Conservation (phyloP, 2,113 vertebrate species). For the Paralichthys olivaceus region DNA sequence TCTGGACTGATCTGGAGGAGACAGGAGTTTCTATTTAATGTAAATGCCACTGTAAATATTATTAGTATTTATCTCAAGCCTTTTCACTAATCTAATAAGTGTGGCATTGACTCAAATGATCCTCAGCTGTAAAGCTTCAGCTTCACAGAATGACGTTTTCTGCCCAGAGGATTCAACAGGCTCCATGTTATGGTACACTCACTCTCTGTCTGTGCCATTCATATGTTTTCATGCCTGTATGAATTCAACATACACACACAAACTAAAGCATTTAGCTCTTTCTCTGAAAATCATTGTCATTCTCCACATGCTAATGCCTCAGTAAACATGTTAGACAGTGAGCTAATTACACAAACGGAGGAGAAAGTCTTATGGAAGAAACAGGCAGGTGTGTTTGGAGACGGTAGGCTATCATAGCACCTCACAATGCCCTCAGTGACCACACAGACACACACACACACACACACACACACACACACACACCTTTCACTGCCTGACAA, state of each 20-base stretch:
- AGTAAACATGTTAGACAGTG: conserved; percentile 58
- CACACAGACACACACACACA: conserved; percentile 72
- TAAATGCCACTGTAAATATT: neutral
- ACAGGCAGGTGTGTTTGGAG: conserved; percentile 81
- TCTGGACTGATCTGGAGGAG: neutral
- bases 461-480: conserved; percentile 64
- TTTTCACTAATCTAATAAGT: neutral
- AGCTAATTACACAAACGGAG: conserved; percentile 59
- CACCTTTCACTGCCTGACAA: conserved; percentile 71
- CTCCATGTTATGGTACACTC: neutral
- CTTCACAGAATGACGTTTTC: neutral
- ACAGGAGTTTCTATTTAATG: neutral
- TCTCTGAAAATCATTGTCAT: conserved; percentile 44
- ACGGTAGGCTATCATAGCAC: conserved; percentile 50
- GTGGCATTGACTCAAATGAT: neutral
- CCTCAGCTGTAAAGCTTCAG: neutral
- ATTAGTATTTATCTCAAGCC: too few species aligned
- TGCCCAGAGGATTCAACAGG: neutral
- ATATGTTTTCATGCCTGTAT: conserved; percentile 19
- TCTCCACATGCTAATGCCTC: conserved; percentile 41
- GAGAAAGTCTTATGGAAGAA: conserved; percentile 52
- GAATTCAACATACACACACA: conserved; percentile 10
- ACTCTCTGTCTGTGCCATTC: conserved; percentile 6
- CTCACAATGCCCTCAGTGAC: conserved; percentile 67
- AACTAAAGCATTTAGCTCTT: neutral